Percentiles rank a stretch among this genome's conserved stretches.
Evolutionary conservation across 2,113 vertebrate genomes (phyloP).

Genomic region (Menidia beryllina): DNA sequence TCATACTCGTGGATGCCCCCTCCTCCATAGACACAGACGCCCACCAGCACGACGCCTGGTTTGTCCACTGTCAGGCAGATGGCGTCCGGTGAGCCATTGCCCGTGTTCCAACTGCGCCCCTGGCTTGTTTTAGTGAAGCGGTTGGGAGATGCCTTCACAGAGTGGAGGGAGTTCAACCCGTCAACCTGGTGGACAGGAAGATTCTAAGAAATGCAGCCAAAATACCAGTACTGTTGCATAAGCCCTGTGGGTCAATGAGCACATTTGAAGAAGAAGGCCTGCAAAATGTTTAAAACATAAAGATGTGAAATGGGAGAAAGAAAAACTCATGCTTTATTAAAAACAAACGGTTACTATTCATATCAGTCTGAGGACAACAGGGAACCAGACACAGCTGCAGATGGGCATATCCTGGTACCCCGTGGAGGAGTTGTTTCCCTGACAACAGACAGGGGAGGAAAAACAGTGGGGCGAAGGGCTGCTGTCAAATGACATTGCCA

Average conservation of each 20-base stretch:
- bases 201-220: neutral
- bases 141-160: slow-evolving; percentile 95
- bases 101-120: slow-evolving; percentile 98
- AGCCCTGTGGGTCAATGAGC: neutral
- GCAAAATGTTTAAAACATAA: neutral
- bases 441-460: slow-evolving; percentile 50
- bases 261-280: neutral
- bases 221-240: neutral
- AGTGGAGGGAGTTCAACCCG: slow-evolving; percentile 94
- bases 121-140: slow-evolving; percentile 98
- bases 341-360: slow-evolving; percentile 41
- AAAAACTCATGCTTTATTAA: slow-evolving; percentile 5
- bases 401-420: slow-evolving; percentile 33
- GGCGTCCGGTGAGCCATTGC: slow-evolving; percentile 97
- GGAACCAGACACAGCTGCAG: slow-evolving; percentile 43
- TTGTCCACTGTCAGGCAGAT: slow-evolving; percentile 98
- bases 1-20: slow-evolving; percentile 99
- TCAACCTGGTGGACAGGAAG: slow-evolving; percentile 84
- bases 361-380: slow-evolving; percentile 26
- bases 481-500: slow-evolving; percentile 58
- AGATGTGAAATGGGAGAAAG: neutral
- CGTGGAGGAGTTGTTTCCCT: slow-evolving; percentile 42
- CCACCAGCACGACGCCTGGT: slow-evolving; percentile 94
- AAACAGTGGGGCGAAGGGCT: slow-evolving; percentile 19
- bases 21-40: slow-evolving; percentile 97